Evolutionary conservation across 2,888 invertebrate genomes (phyloP).

Genomic region (Caprella mutica): DNA sequence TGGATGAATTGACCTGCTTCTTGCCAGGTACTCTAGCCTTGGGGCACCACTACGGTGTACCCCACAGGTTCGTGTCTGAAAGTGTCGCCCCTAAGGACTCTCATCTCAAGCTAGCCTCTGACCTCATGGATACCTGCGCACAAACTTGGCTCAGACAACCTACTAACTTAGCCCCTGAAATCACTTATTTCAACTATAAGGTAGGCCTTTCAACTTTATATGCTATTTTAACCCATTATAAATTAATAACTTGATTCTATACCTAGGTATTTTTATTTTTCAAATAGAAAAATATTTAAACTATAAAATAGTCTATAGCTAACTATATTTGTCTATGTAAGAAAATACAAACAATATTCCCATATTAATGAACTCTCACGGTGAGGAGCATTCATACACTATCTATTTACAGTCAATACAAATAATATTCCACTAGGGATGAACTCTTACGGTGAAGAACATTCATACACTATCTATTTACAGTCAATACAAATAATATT

Average conservation of each 20-base stretch:
- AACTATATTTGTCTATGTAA: too few relatives aligned
- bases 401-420: too few relatives aligned
- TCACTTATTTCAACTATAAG: constrained; percentile 82
- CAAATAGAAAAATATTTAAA: not conserved
- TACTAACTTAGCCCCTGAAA: constrained; percentile 90
- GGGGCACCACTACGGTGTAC: constrained; percentile 76
- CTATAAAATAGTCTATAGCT: not conserved
- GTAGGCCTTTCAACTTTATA: constrained; percentile 41
- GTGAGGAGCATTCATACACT: too few relatives aligned
- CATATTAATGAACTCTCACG: too few relatives aligned
- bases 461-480: too few relatives aligned
- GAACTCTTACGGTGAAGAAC: too few relatives aligned
- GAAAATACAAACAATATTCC: too few relatives aligned
- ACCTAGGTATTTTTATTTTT: not conserved
- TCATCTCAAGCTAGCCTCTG: constrained; percentile 75
- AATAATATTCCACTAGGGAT: too few relatives aligned
- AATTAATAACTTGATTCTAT: not conserved
- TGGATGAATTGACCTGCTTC: constrained; percentile 92
- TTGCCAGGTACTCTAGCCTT: constrained; percentile 84
- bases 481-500: too few relatives aligned
- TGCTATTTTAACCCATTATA: not conserved
- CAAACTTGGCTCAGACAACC: constrained; percentile 86
- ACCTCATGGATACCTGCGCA: constrained; percentile 83
- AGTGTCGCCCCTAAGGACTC: not conserved
- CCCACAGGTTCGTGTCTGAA: constrained; percentile 47